These are phyloP conservation scores for Parnassius glacialis DNA, from an alignment of 2,888 invertebrate species.

Conservation along the genomic window DNA sequence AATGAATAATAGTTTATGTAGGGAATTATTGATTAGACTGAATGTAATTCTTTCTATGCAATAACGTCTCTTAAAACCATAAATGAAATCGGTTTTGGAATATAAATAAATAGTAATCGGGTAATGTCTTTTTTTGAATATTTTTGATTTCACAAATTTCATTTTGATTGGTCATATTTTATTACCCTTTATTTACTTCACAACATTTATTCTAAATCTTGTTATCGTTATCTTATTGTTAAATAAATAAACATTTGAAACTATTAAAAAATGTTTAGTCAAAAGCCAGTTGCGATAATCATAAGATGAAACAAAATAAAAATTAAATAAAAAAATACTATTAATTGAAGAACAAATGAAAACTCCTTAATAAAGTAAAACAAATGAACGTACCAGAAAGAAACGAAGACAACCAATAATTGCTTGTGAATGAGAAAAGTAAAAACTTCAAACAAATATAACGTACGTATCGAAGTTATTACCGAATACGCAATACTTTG, in stretches of 20 bases:
- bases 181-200: no score
- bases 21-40: not conserved
- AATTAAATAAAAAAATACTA: no score
- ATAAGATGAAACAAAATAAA: no score
- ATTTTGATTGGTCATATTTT: no score
- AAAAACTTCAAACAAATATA: conserved; percentile 25
- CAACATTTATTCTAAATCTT: no score
- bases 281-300: no score
- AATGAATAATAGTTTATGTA: not conserved
- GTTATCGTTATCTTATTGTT: no score
- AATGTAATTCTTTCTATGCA: not conserved
- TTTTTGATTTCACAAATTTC: no score
- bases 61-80: not conserved
- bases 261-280: no score
- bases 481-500: conserved; percentile 37
- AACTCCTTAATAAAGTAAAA: not conserved
- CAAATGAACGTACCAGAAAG: not conserved
- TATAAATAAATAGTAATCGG: no score
- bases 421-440: conserved; percentile 28
- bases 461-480: conserved; percentile 27
- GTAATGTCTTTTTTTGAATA: no score
- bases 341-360: not conserved
- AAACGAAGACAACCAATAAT: conserved; percentile 8
- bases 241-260: no score
- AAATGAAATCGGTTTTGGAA: not conserved